These are phyloP conservation scores for Oscheius onirici DNA, from an alignment of 2,888 invertebrate species.

Conservation along the genomic window DNA sequence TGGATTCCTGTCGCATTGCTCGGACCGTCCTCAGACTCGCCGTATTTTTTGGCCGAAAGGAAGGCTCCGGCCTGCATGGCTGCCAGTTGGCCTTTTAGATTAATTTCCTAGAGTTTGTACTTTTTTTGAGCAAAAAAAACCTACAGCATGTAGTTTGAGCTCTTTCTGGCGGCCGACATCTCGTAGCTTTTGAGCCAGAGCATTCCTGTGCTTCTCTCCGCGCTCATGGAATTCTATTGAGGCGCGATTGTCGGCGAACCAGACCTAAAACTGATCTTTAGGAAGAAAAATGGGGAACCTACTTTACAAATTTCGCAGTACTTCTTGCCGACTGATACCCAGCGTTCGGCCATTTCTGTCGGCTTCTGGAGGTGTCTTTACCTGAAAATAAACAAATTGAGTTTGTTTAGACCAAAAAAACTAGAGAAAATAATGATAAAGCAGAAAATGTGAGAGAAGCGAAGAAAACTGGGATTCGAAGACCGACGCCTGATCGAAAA, in stretches of 20 bases:
- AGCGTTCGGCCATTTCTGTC: constrained; percentile 73
- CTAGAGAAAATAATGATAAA: neutral
- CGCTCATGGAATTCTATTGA: constrained; percentile 66
- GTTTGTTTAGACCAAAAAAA: neutral
- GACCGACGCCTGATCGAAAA: neutral
- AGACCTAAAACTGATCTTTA: constrained; percentile 79
- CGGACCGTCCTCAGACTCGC: constrained; percentile 41
- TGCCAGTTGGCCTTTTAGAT: constrained; percentile 59
- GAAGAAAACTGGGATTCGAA: neutral
- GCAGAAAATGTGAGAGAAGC: neutral
- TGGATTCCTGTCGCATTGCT: constrained; percentile 44
- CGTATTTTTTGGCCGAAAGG: constrained; percentile 52
- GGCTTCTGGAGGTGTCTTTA: neutral
- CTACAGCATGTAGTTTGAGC: constrained; percentile 47
- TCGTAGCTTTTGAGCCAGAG: constrained; percentile 49
- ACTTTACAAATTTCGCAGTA: constrained; percentile 94
- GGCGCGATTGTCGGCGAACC: constrained; percentile 96
- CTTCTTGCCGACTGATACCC: constrained; percentile 94
- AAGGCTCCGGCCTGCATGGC: constrained; percentile 64
- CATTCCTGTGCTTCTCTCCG: constrained; percentile 65
- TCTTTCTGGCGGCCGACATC: constrained; percentile 48
- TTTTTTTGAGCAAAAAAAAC: constrained; percentile 7
- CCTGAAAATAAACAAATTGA: neutral
- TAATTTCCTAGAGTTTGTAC: constrained; percentile 39
- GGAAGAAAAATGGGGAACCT: neutral